Evolutionary conservation across 2,113 vertebrate genomes (phyloP).

Genomic region (Hemiscyllium ocellatum): DNA sequence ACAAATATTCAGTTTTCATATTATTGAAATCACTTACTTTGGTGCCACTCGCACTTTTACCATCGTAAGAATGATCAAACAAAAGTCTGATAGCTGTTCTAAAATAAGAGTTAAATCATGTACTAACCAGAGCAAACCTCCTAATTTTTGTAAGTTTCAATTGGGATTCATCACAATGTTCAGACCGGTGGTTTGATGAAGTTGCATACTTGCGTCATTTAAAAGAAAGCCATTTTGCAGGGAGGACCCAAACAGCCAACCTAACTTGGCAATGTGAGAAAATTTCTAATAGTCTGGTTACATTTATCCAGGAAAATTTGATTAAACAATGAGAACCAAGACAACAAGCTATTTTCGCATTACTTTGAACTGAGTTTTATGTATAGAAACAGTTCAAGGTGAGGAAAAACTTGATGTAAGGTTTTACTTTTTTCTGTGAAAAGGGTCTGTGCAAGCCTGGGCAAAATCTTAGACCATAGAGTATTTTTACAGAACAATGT

Average conservation of each 20-base stretch:
- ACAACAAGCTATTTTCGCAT: neutral
- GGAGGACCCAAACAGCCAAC: neutral
- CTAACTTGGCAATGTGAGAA: neutral
- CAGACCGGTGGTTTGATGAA: neutral
- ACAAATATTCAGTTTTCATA: neutral
- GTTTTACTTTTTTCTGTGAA: conserved; percentile 41
- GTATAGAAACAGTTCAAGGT: neutral
- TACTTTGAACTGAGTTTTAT: neutral
- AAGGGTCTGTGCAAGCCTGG: conserved; percentile 42
- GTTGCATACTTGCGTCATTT: neutral
- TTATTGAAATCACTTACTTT: neutral
- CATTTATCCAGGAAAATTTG: no score
- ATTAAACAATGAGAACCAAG: neutral
- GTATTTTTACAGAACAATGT: neutral
- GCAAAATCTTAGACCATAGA: conserved; percentile 39
- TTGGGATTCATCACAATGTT: neutral
- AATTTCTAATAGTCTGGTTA: neutral
- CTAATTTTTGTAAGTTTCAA: neutral
- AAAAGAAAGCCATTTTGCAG: neutral
- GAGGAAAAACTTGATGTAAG: neutral
- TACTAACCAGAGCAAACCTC: no score
- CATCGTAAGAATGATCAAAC: neutral
- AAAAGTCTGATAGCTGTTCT: neutral
- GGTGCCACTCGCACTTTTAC: neutral
- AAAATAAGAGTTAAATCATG: neutral